These are phyloP conservation scores for Platygyra sinensis DNA, from an alignment of 64 coral and sea anemone genomes.

Conservation along the genomic window DNA sequence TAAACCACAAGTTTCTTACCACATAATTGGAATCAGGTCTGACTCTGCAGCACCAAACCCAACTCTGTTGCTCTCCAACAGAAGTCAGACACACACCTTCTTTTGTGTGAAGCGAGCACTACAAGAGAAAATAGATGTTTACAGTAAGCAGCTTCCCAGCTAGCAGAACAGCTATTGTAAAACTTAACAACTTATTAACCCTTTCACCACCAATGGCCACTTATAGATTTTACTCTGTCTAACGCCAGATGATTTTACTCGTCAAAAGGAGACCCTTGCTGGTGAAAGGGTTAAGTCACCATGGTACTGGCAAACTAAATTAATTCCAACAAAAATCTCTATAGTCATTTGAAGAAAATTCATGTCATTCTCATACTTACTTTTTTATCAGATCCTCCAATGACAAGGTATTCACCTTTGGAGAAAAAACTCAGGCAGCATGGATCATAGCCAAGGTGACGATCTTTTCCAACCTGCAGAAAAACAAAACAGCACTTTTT, in stretches of 20 bases:
- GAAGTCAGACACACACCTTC: conserved; percentile 83
- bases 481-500: neutral
- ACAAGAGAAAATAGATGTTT: neutral
- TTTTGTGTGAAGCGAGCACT: conserved; percentile 97
- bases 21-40: conserved; percentile 94
- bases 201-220: no score
- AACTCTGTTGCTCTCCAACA: conserved; percentile 94
- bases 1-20: conserved; percentile 35
- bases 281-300: no score
- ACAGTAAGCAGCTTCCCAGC: no score
- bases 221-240: no score
- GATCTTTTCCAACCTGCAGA: conserved; percentile 94
- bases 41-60: conserved; percentile 96
- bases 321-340: no score
- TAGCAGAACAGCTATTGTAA: no score
- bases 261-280: no score
- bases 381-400: conserved; percentile 92
- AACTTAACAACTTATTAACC: no score
- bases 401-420: conserved; percentile 94
- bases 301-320: no score
- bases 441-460: conserved; percentile 96
- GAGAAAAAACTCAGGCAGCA: conserved; percentile 90
- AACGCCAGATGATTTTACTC: no score
- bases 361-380: neutral
- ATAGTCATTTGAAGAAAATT: no score